Base-by-base conservation (phyloP, 2,113 vertebrate genomes). In the Oryzias javanicus region DNA sequence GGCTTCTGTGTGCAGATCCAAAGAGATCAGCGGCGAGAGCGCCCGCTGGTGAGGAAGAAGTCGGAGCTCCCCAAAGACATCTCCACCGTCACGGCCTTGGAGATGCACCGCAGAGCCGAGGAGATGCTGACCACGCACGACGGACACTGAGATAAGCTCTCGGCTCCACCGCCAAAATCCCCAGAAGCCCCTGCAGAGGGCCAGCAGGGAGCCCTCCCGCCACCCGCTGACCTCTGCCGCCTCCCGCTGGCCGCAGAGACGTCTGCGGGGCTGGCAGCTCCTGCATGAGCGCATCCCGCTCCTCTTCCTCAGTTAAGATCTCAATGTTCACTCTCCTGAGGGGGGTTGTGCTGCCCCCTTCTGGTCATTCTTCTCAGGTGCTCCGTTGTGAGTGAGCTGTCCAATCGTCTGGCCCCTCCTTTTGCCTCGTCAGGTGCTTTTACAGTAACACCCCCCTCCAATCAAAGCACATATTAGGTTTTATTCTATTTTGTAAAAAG, bases 31-130 rank as follows among this genome's bases (percentile, higher is more conserved):
- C 93, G 95, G 75, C 92, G 93, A 85, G 95, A 97, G 82, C 94
- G 95, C 67, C 92, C 94, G 14, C 70, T 97, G 63, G 90, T 94
- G 88, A 92, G 96, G 78, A 96, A 96, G 91, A 98, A 98, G 92
- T 96, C 97, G 0, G 97, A 99, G 90, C 94, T 96, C 85, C 96
- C 97, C 86, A 95, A 93, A 91, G 97, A 98, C 90, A 94, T 94
- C 87, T 96, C 93, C 92, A 95, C 96, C 58, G 93, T 95, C 91
- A 97, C 92, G 76, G 96, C 96, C 87, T 91, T 97, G 93, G 97
- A 98, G 89, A 88, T 95, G 68, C 96, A 95, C 88, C 92, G 94
- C 89, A 90, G 95, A 79, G 95, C 95, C 22, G 94, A 96, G 52
- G 94, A 95, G 76, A 95, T 95, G 90, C 70, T 95, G 83, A 91